phyloP scores from a whole-genome alignment of 2,888 invertebrate genomes.

The Eristalis tenax region DNA sequence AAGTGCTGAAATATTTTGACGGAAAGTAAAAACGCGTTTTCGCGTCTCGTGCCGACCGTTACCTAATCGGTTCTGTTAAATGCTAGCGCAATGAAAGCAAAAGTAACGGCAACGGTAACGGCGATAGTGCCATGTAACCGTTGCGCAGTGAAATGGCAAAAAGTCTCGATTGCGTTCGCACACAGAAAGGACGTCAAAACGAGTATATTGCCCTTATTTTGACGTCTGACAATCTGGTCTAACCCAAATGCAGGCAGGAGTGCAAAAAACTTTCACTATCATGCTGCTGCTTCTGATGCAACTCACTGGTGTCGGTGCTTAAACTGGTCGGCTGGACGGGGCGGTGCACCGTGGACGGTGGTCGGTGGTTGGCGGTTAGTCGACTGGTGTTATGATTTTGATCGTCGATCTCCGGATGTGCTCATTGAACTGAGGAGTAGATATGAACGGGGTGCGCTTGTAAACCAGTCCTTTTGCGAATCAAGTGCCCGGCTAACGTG shows the following conservation, averaged over 20 bases:
- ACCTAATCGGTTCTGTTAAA: conserved; percentile 52
- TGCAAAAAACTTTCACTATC: conserved; percentile 64
- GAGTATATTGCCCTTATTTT: conserved; percentile 63
- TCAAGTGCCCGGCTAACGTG: conserved; percentile 40
- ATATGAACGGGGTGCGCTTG: conserved; percentile 13
- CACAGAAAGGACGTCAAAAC: conserved; percentile 28
- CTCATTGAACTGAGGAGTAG: conserved; percentile 34
- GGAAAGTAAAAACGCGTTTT: conserved; percentile 69
- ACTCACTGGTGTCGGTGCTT: conserved; percentile 10
- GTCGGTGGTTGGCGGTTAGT: neutral
- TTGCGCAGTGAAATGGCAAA: conserved; percentile 7
- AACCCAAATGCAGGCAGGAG: conserved; percentile 32
- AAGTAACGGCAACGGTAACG: neutral
- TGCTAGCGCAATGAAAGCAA: conserved; percentile 37
- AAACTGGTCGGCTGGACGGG: conserved; percentile 26
- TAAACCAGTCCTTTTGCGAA: conserved; percentile 63
- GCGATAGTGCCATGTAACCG: conserved; percentile 1
- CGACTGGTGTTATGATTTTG: conserved; percentile 63
- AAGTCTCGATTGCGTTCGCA: neutral
- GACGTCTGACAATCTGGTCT: neutral
- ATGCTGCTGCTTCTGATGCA: conserved; percentile 45
- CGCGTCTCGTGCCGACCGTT: conserved; percentile 33
- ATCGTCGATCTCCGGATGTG: conserved; percentile 67
- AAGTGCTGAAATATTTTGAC: conserved; percentile 68
- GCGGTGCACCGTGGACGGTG: too few relatives aligned